phyloP scores from a whole-genome alignment of 2,888 invertebrate genomes.

The Ennomos erosarius region DNA sequence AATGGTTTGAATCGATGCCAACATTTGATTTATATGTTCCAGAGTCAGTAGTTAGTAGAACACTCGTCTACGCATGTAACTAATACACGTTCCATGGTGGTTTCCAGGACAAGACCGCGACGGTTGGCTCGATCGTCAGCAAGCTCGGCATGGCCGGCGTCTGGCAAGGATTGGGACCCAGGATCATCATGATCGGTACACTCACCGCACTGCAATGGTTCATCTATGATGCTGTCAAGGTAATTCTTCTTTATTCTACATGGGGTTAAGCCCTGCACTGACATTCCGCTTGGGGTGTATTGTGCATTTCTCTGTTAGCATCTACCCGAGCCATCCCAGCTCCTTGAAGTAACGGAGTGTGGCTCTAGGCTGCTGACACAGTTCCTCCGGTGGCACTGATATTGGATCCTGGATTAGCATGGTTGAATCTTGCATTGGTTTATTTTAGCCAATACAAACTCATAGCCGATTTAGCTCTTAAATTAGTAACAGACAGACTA shows the following conservation, averaged over 20 bases:
- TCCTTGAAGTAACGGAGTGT: no score
- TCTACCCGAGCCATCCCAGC: no score
- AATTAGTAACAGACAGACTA: no score
- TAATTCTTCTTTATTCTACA: constrained; percentile 52
- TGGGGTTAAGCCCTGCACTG: neutral
- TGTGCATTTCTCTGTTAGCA: neutral
- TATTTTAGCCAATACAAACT: no score
- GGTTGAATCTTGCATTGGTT: no score
- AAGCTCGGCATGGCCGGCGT: constrained; percentile 86
- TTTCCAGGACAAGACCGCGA: constrained; percentile 77
- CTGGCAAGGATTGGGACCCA: constrained; percentile 96
- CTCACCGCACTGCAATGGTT: constrained; percentile 98
- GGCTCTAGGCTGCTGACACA: no score
- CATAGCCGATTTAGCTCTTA: no score
- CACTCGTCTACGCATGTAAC: neutral
- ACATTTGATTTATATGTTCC: no score
- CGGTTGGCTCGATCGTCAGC: constrained; percentile 76
- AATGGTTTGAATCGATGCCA: no score
- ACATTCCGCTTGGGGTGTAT: neutral
- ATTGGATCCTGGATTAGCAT: no score
- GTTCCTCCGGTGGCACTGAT: no score
- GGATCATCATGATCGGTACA: constrained; percentile 99
- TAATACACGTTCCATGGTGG: neutral
- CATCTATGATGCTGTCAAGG: constrained; percentile 98
- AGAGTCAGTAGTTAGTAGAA: neutral